Evolutionary conservation across 1,140 invertebrate genomes (phyloP), one percentile per base, ranked within the genome.

Genomic region (Drosophila parvula): DNA sequence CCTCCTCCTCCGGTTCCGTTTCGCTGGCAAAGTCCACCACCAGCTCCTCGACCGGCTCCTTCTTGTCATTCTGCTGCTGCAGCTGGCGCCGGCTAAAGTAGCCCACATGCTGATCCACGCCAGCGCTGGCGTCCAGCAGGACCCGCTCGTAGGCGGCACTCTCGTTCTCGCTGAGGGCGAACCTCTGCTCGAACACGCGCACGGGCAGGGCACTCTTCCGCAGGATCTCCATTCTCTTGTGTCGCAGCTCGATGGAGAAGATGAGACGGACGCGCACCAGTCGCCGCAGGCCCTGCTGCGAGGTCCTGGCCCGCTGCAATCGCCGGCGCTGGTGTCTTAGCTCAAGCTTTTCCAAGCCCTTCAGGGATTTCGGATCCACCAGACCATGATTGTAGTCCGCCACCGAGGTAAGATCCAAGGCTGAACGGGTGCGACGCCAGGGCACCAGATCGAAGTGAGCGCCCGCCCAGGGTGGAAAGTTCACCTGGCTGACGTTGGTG

Each of bases 381-480:
- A 32, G 57, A 8, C 44, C 65, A 28, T 60, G 55, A 5, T 67
- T 90, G 36, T 83, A 91, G 22, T 91, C 84, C 12, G 69, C 60
- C 10, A 82, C 61, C 0, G 68, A 74, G 18, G 62, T 74, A 5
- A 91, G 68, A 55, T 91, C 86, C 50, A 90, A 28, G 2, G 81
- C 70, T 5, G 84, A 89, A 8, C 84, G 74, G 0, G 90, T 85
- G n/a, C 77, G 79, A 7, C 91, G 89, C 91, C 91, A 92, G 9
- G 91, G 91, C 30, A 91, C 89, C 41, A 92, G 45, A 67, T 91
- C 91, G 22, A 92, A 92, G 44, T 91, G 89, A 7, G 80, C 86
- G 55, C 63, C 67, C 11, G 71, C 62, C 90, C 90, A 91, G 30
- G 91, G 80, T 63, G 91, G 83, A 5, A 92, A 92, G 50, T 91